Evolutionary conservation across 2,888 invertebrate genomes (phyloP).

Genomic region (Drosophila vallismaia): DNA sequence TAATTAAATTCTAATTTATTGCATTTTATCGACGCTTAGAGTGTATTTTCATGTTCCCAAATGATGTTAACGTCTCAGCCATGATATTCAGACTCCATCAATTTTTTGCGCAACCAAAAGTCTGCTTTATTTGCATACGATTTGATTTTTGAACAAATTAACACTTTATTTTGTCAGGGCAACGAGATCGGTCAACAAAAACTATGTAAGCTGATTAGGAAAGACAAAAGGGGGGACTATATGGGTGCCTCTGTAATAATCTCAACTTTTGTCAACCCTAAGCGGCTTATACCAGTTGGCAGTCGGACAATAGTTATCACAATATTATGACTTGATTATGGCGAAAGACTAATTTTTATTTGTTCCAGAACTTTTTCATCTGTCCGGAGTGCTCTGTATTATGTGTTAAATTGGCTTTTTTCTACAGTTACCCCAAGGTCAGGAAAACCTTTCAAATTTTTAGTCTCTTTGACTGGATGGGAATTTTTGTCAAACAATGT

Average conservation of each 20-base stretch:
- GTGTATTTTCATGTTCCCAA: conserved; percentile 71
- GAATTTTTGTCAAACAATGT: conserved; percentile 50
- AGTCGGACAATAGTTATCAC: conserved; percentile 60
- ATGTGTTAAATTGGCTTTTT: conserved; percentile 66
- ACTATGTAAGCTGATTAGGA: conserved; percentile 61
- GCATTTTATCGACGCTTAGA: conserved; percentile 68
- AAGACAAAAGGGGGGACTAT: conserved; percentile 1
- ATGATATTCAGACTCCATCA: conserved; percentile 46
- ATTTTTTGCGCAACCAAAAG: conserved; percentile 37
- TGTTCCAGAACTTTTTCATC: conserved; percentile 58
- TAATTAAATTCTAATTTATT: conserved; percentile 78
- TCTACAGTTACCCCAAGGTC: conserved; percentile 60
- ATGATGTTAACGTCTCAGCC: conserved; percentile 46
- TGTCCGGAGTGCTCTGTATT: conserved; percentile 63
- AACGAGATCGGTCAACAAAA: conserved; percentile 27
- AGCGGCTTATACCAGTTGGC: conserved; percentile 60
- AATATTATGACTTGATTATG: conserved; percentile 79
- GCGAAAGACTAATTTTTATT: conserved; percentile 73
- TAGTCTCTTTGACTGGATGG: conserved; percentile 32
- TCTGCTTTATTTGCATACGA: conserved; percentile 28
- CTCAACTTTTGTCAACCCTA: conserved; percentile 45
- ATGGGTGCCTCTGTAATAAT: conserved; percentile 12
- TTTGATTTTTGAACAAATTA: conserved; percentile 65
- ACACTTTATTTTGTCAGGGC: conserved; percentile 63
- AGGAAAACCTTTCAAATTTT: conserved; percentile 58